Conservation (phyloP, 2,113 vertebrate species). For the Morone chrysops region DNA sequence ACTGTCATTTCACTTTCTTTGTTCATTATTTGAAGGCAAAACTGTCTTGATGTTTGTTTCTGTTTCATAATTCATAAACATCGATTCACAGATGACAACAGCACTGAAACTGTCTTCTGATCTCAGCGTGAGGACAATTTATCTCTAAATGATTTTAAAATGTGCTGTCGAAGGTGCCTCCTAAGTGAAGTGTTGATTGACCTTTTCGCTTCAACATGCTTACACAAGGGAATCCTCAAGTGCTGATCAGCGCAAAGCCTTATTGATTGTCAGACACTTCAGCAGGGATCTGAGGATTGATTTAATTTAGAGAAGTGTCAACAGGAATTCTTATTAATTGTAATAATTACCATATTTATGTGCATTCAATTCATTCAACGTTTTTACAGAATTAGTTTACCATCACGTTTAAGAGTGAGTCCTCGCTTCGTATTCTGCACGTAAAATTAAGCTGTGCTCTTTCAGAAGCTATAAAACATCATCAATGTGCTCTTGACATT, state of each 20-base stretch:
- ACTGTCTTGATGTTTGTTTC: slow-evolving; percentile 30
- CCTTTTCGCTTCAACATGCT: slow-evolving; percentile 67
- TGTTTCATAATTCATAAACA: slow-evolving; percentile 61
- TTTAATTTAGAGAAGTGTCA: slow-evolving; percentile 40
- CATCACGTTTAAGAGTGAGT: background rate
- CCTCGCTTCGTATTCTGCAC: background rate
- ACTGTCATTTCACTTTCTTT: slow-evolving; percentile 10
- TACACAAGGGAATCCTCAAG: slow-evolving; percentile 57
- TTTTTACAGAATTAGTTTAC: slow-evolving; percentile 20
- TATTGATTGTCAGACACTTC: slow-evolving; percentile 61
- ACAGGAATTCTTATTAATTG: slow-evolving; percentile 33
- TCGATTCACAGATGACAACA: slow-evolving; percentile 38
- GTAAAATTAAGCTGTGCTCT: slow-evolving; percentile 22
- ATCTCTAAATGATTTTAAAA: slow-evolving; percentile 50
- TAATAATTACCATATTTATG: slow-evolving; percentile 26
- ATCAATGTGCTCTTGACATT: slow-evolving; percentile 59
- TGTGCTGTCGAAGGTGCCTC: slow-evolving; percentile 32
- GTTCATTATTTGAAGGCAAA: slow-evolving; percentile 18
- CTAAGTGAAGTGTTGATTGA: slow-evolving; percentile 55
- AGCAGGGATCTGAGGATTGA: slow-evolving; percentile 49
- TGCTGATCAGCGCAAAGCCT: slow-evolving; percentile 70
- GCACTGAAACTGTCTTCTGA: slow-evolving; percentile 38
- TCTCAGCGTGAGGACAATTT: slow-evolving; percentile 56
- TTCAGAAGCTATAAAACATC: slow-evolving; percentile 45
- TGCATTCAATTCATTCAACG: background rate